phyloP scores from a whole-genome alignment of 2,797 vertebrate species.

The Karalla daura region DNA sequence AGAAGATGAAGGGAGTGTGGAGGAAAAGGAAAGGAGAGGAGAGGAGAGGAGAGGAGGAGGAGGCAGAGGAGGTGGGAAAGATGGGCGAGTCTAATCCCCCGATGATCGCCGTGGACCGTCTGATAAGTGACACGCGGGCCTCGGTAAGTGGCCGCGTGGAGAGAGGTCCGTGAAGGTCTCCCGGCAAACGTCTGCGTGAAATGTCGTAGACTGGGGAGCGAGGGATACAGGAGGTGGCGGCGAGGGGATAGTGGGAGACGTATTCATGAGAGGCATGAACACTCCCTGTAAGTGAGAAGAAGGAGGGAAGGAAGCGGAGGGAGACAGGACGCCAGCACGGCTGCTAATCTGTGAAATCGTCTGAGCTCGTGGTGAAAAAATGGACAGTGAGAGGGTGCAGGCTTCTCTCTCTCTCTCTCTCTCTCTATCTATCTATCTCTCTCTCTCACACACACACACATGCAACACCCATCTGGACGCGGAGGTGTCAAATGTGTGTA shows the following conservation, averaged over 20 bases:
- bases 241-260: constrained; percentile 12
- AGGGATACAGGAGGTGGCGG: constrained; percentile 15
- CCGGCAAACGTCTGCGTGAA: constrained; percentile 62
- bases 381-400: constrained; percentile 17
- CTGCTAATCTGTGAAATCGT: constrained; percentile 25
- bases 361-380: constrained; percentile 21
- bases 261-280: constrained; percentile 56
- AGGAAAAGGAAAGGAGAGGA: constrained; percentile 26
- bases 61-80: background rate
- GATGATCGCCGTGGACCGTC: constrained; percentile 42
- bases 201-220: constrained; percentile 52
- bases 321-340: background rate
- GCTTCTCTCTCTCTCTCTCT: too few relatives aligned
- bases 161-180: constrained; percentile 62
- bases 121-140: constrained; percentile 29
- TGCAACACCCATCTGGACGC: constrained; percentile 21
- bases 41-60: constrained; percentile 26
- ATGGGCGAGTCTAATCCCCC: constrained; percentile 58
- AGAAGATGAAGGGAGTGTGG: constrained; percentile 47
- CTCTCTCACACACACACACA: background rate
- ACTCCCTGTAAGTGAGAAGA: constrained; percentile 25
- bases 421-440: too few relatives aligned
- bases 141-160: constrained; percentile 46
- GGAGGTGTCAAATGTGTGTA: constrained; percentile 32
- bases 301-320: background rate